Evolutionary conservation across 2,113 vertebrate genomes (phyloP), one percentile per base, ranked within the genome.

Genomic region (Platichthys flesus): DNA sequence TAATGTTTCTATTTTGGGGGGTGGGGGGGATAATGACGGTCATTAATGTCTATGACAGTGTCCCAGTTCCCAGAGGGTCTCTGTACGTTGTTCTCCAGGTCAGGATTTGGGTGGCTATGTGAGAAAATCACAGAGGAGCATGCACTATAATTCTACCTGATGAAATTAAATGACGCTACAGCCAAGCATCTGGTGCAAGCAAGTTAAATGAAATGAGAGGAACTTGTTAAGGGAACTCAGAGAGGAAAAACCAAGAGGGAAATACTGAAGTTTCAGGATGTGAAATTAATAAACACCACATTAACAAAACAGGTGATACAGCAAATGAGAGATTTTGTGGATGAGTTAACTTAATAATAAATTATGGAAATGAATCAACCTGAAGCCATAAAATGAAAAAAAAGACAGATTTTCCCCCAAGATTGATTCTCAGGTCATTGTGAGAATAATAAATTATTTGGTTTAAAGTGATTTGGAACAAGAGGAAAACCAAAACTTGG

Each of bases 91-190:
- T 88, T 90, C 85, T 91, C 79, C 87, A 75, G 88, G 91, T 86
- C 74, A 74, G 71, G 66, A 77, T 90, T 87, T 85, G 90, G 91
- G 86, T 71, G 92, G 89, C 91, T 82, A 75, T 90, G 92, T 88
- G 90, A 93, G 84, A 85, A 80, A 85, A 77, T 49, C 23, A 76
- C 31, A 81, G 20, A 78, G 60, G 24, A 71, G 71, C 85, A 90
- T 91, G 87, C 89, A 79, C 14, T 72, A 71, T 31, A 55, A 64
- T 23, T n/a, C 20, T 67, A 64, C 24, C 51, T 12, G 49, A 73
- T 74, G 60, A 78, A 66, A 76, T 67, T 20, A 73, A 76, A 60
- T 68, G 23, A 64, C 4, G 28, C 67, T 20, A 60, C 61, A 58
- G 77, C 71, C 71, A 83, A 81, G 82, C 47, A 12, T 67, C 42